Percentiles rank a stretch among this genome's conserved stretches.
Evolutionary conservation across 2,888 invertebrate species (phyloP).

Genomic region (Drosophila niveifrons): DNA sequence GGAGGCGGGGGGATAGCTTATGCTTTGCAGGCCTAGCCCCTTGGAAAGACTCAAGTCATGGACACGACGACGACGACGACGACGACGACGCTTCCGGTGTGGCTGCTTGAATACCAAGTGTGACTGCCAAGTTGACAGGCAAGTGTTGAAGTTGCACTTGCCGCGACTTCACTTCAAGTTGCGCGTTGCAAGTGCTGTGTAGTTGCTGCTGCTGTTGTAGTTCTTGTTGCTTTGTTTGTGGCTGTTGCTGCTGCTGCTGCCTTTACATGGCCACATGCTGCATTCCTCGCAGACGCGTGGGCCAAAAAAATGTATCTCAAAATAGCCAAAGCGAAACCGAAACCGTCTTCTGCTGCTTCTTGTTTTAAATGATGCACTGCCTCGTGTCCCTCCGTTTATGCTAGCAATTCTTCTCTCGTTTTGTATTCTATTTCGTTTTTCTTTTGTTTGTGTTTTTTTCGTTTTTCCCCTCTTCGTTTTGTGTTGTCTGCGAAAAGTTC

Average conservation of each 20-base stretch:
- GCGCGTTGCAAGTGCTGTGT: slow-evolving; percentile 10
- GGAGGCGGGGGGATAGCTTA: slow-evolving; percentile 1
- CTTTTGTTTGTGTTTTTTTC: slow-evolving; percentile 60
- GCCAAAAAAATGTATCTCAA: slow-evolving; percentile 38
- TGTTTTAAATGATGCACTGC: slow-evolving; percentile 48
- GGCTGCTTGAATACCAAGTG: slow-evolving; percentile 62
- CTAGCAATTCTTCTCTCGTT: slow-evolving; percentile 8
- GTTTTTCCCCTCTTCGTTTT: slow-evolving; percentile 28
- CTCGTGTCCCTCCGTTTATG: slow-evolving; percentile 20
- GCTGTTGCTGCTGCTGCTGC: slow-evolving; percentile 36
- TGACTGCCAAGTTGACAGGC: slow-evolving; percentile 63
- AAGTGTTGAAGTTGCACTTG: slow-evolving; percentile 42
- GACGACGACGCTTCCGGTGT: slow-evolving; percentile 64
- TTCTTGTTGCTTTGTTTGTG: slow-evolving; percentile 11
- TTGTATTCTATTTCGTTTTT: slow-evolving; percentile 48
- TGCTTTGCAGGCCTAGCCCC: neutral
- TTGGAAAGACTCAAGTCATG: slow-evolving; percentile 65
- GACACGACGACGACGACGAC: slow-evolving; percentile 60
- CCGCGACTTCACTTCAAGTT: slow-evolving; percentile 9
- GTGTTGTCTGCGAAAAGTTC: slow-evolving; percentile 51
- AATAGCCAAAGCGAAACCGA: slow-evolving; percentile 47
- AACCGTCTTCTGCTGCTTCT: slow-evolving; percentile 23
- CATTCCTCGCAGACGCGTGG: slow-evolving; percentile 57
- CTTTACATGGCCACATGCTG: slow-evolving; percentile 71
- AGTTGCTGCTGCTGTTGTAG: slow-evolving; percentile 26